phyloP scores from a whole-genome alignment of 2,797 vertebrate species.

The Galagoides demidoff region DNA sequence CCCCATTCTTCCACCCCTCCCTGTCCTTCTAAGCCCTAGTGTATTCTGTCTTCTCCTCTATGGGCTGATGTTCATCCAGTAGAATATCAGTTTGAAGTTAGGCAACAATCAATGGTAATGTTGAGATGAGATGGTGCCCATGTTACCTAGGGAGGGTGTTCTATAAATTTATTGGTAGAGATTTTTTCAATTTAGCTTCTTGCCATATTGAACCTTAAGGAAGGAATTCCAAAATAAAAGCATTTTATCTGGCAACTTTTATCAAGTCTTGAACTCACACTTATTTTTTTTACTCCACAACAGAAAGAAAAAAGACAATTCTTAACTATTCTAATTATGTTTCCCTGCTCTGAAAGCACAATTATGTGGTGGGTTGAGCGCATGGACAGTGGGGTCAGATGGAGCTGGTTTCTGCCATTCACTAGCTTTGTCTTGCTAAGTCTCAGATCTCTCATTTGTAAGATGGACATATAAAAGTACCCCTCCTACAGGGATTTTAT shows the following conservation, averaged over 20 bases:
- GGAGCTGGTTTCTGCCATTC: neutral
- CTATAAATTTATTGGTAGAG: neutral
- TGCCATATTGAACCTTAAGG: constrained; percentile 41
- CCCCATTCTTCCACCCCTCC: neutral
- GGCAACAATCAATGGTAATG: neutral
- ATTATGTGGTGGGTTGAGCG: neutral
- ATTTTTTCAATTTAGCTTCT: constrained; percentile 54
- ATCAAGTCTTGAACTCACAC: neutral
- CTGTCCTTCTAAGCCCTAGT: neutral
- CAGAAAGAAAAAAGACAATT: neutral
- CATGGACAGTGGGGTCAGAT: neutral
- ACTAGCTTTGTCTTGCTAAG: neutral
- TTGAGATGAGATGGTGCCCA: neutral
- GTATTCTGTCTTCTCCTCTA: neutral
- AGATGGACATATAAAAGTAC: neutral
- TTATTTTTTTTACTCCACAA: constrained; percentile 13
- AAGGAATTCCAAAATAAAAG: constrained; percentile 42
- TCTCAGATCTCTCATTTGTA: neutral
- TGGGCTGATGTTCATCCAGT: neutral
- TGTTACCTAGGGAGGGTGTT: neutral
- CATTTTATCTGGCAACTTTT: constrained; percentile 55
- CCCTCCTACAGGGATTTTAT: neutral
- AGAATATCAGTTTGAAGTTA: constrained; percentile 35
- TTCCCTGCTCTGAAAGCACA: neutral
- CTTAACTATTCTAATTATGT: constrained; percentile 6